Conservation (phyloP, 2,113 vertebrate genomes). For the Syrrhaptes paradoxus region DNA sequence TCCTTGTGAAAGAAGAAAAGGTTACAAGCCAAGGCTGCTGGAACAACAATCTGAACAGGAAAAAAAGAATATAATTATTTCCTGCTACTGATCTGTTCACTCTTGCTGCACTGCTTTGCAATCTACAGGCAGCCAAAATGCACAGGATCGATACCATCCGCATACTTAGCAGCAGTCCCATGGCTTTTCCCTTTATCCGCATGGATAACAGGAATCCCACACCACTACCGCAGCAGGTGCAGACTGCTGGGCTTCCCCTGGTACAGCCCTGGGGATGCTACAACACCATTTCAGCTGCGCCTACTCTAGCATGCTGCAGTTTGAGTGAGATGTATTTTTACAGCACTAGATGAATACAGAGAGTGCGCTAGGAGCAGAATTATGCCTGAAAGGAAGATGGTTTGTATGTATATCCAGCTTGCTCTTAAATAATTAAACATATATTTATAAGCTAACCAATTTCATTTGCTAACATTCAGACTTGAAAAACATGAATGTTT, state of each 20-base stretch:
- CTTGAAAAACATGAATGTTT: background rate
- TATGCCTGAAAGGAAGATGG: background rate
- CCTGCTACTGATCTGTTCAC: background rate
- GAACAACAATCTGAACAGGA: background rate
- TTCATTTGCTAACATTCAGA: background rate
- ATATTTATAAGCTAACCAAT: background rate
- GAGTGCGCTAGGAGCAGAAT: background rate
- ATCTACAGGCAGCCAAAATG: background rate
- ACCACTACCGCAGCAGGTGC: rapidly evolving
- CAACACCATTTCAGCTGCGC: background rate
- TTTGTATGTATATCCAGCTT: background rate
- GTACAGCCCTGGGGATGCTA: background rate
- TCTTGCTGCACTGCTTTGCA: background rate
- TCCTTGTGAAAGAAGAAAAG: background rate
- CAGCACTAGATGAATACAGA: background rate
- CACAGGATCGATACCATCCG: background rate
- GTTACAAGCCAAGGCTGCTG: background rate
- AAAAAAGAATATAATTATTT: background rate
- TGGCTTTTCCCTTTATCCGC: background rate
- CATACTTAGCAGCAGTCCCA: background rate
- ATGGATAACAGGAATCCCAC: background rate
- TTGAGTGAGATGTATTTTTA: background rate
- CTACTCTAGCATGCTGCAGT: background rate
- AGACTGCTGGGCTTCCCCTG: no score
- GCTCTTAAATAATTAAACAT: background rate